Evolutionary conservation across 64 coral and sea anemone species (phyloP).

Genomic region (Porites lutea): DNA sequence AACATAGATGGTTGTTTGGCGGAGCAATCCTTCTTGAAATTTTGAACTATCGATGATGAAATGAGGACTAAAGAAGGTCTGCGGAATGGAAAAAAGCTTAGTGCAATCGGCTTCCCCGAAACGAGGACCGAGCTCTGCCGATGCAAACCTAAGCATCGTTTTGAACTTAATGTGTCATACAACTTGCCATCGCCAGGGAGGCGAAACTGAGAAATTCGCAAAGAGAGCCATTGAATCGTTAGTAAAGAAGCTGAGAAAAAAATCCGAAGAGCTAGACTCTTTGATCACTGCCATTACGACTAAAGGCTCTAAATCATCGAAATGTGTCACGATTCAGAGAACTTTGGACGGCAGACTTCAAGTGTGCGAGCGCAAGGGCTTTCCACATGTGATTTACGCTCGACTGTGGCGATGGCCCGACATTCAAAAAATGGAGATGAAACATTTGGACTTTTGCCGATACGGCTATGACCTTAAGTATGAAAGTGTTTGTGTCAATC

Average conservation of each 20-base stretch:
- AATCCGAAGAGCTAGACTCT: constrained; percentile 94
- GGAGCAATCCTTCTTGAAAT: constrained; percentile 60
- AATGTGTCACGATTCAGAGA: constrained; percentile 98
- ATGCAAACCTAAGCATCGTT: constrained; percentile 98
- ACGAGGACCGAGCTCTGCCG: constrained; percentile 88
- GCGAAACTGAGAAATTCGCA: constrained; percentile 98
- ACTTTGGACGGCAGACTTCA: constrained; percentile 97
- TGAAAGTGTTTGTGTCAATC: constrained; percentile 95
- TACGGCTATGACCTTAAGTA: constrained; percentile 98
- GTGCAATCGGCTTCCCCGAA: constrained; percentile 91
- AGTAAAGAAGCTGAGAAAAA: constrained; percentile 95
- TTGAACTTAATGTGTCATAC: constrained; percentile 98
- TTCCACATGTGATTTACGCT: constrained; percentile 98
- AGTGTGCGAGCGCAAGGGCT: constrained; percentile 97
- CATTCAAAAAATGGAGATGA: constrained; percentile 99
- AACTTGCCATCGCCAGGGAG: constrained; percentile 98
- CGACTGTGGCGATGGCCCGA: constrained; percentile 97
- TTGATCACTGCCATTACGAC: constrained; percentile 93
- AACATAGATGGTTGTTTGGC: constrained; percentile 65
- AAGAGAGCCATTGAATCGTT: constrained; percentile 97
- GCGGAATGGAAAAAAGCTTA: constrained; percentile 94
- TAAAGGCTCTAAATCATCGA: constrained; percentile 93
- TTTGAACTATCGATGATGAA: constrained; percentile 46
- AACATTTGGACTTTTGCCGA: constrained; percentile 96
- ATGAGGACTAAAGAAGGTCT: constrained; percentile 64